These are phyloP conservation scores for Hirtodrosophila cameraria DNA, from an alignment of 2,888 invertebrate species.

Conservation along the genomic window DNA sequence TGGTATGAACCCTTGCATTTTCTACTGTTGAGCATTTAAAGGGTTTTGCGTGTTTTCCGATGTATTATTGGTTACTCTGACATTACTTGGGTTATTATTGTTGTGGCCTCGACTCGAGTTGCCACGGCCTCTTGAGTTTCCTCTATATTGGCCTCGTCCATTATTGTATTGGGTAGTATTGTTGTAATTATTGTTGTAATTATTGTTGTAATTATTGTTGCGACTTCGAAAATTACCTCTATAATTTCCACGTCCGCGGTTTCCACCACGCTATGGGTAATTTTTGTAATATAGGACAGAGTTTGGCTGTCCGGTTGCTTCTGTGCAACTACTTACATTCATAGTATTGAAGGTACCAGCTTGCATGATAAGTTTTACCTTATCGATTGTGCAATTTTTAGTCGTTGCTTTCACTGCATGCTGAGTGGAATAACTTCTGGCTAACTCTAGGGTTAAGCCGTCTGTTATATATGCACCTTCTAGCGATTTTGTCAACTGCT, in stretches of 20 bases:
- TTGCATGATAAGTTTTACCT: slow-evolving; percentile 14
- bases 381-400: slow-evolving; percentile 16
- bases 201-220: neutral
- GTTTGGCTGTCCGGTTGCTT: slow-evolving; percentile 2
- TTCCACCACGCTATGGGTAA: neutral
- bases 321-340: slow-evolving; percentile 7
- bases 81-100: slow-evolving; percentile 4
- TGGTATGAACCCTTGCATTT: slow-evolving; percentile 10
- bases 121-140: too few relatives aligned
- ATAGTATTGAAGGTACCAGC: slow-evolving; percentile 57
- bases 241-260: neutral
- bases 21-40: slow-evolving; percentile 14
- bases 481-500: slow-evolving; percentile 13
- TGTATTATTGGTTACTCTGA: slow-evolving; percentile 2
- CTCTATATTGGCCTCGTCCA: slow-evolving; percentile 23
- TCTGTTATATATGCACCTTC: slow-evolving; percentile 26
- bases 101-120: slow-evolving; percentile 17
- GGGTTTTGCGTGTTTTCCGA: slow-evolving; percentile 12
- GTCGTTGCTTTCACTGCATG: slow-evolving; percentile 28
- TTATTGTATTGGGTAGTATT: slow-evolving; percentile 3
- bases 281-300: slow-evolving; percentile 4
- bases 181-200: too few relatives aligned
- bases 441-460: slow-evolving; percentile 13
- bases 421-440: slow-evolving; percentile 17
- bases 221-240: slow-evolving; percentile 1